Evolutionary conservation across 2,113 vertebrate species (phyloP).

Genomic region (Albula goreensis): DNA sequence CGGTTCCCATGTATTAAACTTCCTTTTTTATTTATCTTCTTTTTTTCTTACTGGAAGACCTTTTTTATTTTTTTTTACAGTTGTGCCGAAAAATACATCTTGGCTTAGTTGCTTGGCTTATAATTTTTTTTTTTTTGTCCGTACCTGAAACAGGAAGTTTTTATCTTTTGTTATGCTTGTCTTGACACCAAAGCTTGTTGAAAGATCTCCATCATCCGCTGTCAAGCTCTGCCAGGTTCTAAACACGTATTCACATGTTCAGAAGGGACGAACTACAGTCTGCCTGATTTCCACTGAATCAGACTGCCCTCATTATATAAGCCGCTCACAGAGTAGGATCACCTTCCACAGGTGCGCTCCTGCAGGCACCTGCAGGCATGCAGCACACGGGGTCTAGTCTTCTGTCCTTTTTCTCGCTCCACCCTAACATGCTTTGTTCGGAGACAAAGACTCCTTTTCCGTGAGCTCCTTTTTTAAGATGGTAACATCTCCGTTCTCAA

Average conservation of each 20-base stretch:
- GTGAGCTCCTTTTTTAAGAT: background rate
- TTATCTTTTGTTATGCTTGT: background rate
- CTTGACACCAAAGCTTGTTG: background rate
- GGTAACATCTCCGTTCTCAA: background rate
- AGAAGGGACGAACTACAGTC: too few species aligned
- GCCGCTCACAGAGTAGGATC: background rate
- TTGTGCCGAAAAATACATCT: background rate
- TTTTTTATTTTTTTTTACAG: background rate
- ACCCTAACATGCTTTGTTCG: background rate
- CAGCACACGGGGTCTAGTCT: background rate
- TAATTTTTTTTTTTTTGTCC: background rate
- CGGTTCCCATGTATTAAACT: too few species aligned
- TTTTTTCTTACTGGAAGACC: too few species aligned
- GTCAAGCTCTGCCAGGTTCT: background rate
- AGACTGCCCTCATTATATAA: background rate
- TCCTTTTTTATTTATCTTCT: background rate
- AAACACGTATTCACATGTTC: background rate
- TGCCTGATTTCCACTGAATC: background rate
- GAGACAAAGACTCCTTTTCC: background rate
- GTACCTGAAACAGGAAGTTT: background rate
- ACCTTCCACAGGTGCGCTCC: background rate
- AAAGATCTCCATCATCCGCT: background rate
- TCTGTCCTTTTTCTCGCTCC: background rate
- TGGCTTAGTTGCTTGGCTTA: background rate
- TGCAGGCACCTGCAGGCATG: background rate